Base-by-base conservation (phyloP, 2,797 vertebrate genomes). In the Antennarius maculatus region DNA sequence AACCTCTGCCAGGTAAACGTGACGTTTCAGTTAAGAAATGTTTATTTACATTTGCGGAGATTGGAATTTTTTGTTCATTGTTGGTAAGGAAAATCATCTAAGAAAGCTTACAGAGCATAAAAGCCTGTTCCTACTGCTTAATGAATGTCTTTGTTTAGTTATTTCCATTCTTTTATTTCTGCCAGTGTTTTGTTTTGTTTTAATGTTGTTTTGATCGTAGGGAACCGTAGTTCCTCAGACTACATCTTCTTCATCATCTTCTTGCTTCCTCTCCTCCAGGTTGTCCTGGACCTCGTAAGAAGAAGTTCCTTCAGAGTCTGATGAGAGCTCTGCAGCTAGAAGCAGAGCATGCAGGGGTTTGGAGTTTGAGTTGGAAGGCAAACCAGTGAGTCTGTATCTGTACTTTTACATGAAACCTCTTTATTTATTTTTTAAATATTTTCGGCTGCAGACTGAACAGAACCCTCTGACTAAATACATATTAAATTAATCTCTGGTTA, bases 251-350 rank as follows among this genome's bases (percentile, higher is more conserved):
- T 62, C 4, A 42, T 3, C 16, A 48, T 18, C 16, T 16, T 62
- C n/a, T 4, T 14, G n/a, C 11, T 18, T 11, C 2, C 8, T 77
- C n/a, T 70, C 9, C 27, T 13, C 4, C 83, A 93, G 91, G 88
- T 0, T 92, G 90, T 65, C 89, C 89, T 0, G 86, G 89, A 41
- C 63, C 87, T n/a, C 86, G 59, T 37, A 92, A 89, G 72, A 84
- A 81, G 11, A 82, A 82, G 59, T 91, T 92, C 69, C 74, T 92
- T 5, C 83, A 84, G 69, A 90, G 64, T 64, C 68, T 92, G 75
- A 53, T 91, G n/a, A 55, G 72, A 69, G 83, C 77, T 1, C 83
- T 92, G 53, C 82, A 87, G 71, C 72, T 85, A n/a, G 82, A 91
- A 69, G 86, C 84, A 53, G 68, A 81, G 60, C 89, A 87, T 66